Percentiles rank a stretch among this genome's conserved stretches.
Evolutionary conservation across 2,113 vertebrate species (phyloP).

Genomic region (Chiloscyllium plagiosum): DNA sequence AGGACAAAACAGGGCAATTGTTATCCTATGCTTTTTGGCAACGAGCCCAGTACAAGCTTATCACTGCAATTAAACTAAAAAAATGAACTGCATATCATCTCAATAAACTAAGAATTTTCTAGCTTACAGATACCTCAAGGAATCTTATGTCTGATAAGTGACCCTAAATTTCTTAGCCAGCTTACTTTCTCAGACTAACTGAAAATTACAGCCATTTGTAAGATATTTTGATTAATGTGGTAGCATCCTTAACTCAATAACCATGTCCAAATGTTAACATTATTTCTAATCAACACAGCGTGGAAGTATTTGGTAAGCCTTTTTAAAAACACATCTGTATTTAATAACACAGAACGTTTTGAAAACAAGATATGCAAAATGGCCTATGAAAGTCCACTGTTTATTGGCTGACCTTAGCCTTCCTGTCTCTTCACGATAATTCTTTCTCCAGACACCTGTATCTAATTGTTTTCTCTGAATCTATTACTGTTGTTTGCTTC

Average conservation of each 20-base stretch:
- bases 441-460: background rate
- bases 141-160: background rate
- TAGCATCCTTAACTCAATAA: background rate
- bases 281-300: background rate
- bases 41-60: background rate
- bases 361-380: background rate
- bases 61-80: slow-evolving; percentile 18
- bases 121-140: background rate
- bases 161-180: background rate
- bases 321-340: background rate
- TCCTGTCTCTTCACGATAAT: background rate
- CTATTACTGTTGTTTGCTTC: background rate
- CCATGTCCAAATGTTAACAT: too few species aligned
- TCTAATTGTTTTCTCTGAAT: background rate
- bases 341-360: background rate
- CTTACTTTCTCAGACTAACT: background rate
- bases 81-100: too few species aligned
- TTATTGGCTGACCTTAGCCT: background rate
- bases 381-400: background rate
- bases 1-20: background rate
- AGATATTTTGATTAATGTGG: background rate
- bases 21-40: background rate
- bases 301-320: background rate
- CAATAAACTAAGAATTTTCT: slow-evolving; percentile 4
- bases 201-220: background rate